Base-by-base conservation (phyloP, 2,888 invertebrate genomes). In the Carabus problematicus region DNA sequence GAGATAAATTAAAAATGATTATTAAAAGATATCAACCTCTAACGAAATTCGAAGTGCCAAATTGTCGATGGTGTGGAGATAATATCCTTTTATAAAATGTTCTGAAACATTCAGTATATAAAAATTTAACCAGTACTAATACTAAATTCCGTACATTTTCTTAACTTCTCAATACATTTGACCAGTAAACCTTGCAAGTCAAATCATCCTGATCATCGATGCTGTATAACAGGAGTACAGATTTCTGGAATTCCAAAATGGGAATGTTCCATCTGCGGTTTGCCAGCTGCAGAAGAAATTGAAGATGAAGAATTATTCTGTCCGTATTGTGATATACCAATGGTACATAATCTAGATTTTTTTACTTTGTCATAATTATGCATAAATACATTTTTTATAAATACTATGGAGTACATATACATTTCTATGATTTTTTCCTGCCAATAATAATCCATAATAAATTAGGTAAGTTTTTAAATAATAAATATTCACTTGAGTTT, bases 141-240 rank as follows among this genome's bases (percentile, higher is more conserved):
- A n/a, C n/a, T n/a, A n/a, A n/a, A n/a, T 29, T 6, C 6, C 6
- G 6, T 29, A 29, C 14, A 41, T 47, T 72, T 73, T 63, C 66
- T 71, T 72, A 71, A 71, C 59, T 61, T 58, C 71, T 61, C 8
- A 43, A 60, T 70, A 77, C 76, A 75, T 74, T 75, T 80, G 62
- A 75, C 78, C 70, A 79, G 79, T 29, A 70, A 76, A n/a, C 70
- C 74, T 7, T 81, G 81, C 71, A 56, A 77, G n/a, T 77, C 77
- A 8, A 75, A 75, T 3, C 81, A 81, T 71, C 72, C 73, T 12
- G 80, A 81, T 70, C 75, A 74, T 43, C 75, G 80, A 18, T 81
- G 81, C 67, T 73, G 74, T 45, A 75, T 80, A 55, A 77, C 80
- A 3, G 76, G 78, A 72, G 78, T 80, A 78, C 81, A 78, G 39